Evolutionary conservation across 1,140 invertebrate genomes (phyloP).

Genomic region (Aphis gossypii): DNA sequence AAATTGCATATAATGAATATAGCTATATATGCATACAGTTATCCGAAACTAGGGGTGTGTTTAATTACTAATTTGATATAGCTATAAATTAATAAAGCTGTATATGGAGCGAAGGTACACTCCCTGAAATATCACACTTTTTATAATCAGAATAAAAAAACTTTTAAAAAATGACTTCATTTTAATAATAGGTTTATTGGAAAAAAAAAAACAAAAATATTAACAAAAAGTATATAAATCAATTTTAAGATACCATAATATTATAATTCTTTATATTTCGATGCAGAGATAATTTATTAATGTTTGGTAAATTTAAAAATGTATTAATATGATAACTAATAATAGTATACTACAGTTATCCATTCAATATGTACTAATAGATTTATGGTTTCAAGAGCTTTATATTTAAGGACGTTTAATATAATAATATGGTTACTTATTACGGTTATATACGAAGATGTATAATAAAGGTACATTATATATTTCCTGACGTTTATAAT

Average conservation of each 20-base stretch:
- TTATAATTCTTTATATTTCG: neutral
- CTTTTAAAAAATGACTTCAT: neutral
- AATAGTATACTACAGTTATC: neutral
- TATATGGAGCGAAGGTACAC: neutral
- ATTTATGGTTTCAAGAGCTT: neutral
- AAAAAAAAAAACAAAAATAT: neutral
- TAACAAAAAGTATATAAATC: constrained; percentile 7
- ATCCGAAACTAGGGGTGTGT: neutral
- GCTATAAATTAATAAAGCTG: neutral
- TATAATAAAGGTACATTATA: neutral
- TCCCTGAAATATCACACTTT: neutral
- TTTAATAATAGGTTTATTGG: neutral
- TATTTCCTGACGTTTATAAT: neutral
- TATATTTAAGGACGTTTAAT: neutral
- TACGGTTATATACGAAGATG: neutral
- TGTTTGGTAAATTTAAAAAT: neutral
- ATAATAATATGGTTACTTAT: neutral
- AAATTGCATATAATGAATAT: neutral
- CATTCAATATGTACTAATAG: neutral
- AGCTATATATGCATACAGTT: neutral
- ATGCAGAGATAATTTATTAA: neutral
- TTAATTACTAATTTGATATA: neutral
- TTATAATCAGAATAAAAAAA: neutral
- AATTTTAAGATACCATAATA: neutral
- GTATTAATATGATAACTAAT: neutral